These are phyloP conservation scores for Popillia japonica DNA, from an alignment of 1,140 invertebrate species.

Conservation along the genomic window DNA sequence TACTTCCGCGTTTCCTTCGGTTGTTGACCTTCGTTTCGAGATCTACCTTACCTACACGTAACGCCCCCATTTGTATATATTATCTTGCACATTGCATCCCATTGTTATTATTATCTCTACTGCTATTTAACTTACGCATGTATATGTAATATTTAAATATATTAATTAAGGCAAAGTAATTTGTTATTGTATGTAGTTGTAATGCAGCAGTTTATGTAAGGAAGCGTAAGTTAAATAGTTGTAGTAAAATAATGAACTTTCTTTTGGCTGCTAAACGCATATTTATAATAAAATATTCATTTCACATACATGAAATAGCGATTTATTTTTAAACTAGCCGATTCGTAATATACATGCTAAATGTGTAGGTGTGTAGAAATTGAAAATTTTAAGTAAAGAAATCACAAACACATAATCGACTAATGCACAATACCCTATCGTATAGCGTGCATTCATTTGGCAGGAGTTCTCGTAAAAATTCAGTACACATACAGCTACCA, in stretches of 20 bases:
- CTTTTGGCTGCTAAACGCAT: too few relatives aligned
- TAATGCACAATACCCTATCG: conserved; percentile 26
- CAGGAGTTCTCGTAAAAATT: conserved; percentile 41
- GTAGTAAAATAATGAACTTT: too few relatives aligned
- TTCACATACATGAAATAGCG: too few relatives aligned
- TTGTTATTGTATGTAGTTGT: too few relatives aligned
- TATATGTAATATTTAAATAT: too few relatives aligned
- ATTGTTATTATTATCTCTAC: conserved; percentile 1
- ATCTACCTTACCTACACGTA: conserved; percentile 42
- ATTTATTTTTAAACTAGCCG: too few relatives aligned
- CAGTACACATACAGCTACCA: conserved; percentile 42
- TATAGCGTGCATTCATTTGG: conserved; percentile 14
- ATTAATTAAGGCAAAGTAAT: too few relatives aligned
- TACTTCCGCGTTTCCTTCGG: conserved; percentile 48
- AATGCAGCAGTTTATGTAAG: too few relatives aligned
- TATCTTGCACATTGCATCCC: conserved; percentile 1
- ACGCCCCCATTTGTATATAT: conserved; percentile 47
- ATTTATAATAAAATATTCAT: too few relatives aligned
- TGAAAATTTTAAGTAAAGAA: not conserved
- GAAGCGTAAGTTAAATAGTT: too few relatives aligned
- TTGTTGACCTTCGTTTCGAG: conserved; percentile 50
- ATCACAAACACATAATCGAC: conserved; percentile 25
- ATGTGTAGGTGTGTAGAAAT: too few relatives aligned
- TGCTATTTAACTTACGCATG: not conserved
- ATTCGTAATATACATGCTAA: too few relatives aligned